Conservation (phyloP, 2,888 invertebrate species). For the Eumerus sabulonum region DNA sequence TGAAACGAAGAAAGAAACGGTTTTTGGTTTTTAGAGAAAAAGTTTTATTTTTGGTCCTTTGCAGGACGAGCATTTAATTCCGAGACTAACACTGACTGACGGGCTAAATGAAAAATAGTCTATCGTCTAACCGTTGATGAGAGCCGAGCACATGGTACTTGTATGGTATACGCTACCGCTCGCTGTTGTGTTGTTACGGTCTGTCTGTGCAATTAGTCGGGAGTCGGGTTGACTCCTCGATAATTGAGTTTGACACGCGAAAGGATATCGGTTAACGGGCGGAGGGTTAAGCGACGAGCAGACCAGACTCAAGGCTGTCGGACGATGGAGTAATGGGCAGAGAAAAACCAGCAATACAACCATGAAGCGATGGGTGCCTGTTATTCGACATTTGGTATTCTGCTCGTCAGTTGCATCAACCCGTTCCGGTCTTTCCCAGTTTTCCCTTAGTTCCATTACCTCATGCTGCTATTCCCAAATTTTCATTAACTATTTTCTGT, state of each 20-base stretch:
- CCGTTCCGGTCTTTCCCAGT: no score
- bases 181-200: conserved; percentile 5
- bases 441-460: no score
- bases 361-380: not conserved
- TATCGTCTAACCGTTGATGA: no score
- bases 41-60: not conserved
- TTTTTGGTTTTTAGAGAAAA: not conserved
- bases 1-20: conserved; percentile 44
- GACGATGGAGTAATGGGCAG: no score
- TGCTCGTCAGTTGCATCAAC: conserved; percentile 6
- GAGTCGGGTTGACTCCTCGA: conserved; percentile 31
- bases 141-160: no score
- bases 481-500: not conserved
- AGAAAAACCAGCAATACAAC: no score
- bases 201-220: conserved; percentile 54
- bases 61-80: not conserved
- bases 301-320: conserved; percentile 29
- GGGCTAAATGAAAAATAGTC: no score
- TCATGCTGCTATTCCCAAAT: not conserved
- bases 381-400: not conserved
- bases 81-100: no score
- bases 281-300: conserved; percentile 17
- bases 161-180: no score
- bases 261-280: conserved; percentile 38
- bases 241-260: conserved; percentile 58